phyloP scores from a whole-genome alignment of 2,888 invertebrate genomes.

The Gasteruption jaculator region DNA sequence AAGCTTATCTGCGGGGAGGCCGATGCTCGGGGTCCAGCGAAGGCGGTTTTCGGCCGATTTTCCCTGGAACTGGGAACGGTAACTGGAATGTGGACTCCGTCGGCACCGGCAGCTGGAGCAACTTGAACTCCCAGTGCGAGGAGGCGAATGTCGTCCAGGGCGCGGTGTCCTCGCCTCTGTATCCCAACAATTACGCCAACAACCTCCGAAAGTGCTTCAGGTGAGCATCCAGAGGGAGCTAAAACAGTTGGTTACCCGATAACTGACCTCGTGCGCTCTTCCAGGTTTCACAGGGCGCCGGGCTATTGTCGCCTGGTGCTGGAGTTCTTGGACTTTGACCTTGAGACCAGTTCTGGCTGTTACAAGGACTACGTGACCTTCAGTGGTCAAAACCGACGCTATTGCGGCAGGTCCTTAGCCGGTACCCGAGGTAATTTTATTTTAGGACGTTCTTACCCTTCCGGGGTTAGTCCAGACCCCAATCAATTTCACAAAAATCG shows the following conservation, averaged over 20 bases:
- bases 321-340: constrained; percentile 50
- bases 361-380: constrained; percentile 50
- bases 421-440: constrained; percentile 36
- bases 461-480: too few relatives aligned
- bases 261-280: too few relatives aligned
- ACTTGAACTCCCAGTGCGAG: too few relatives aligned
- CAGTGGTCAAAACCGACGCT: constrained; percentile 39
- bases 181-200: constrained; percentile 51
- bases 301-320: constrained; percentile 49
- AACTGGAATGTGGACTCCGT: constrained; percentile 7
- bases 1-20: constrained; percentile 27
- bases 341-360: constrained; percentile 50
- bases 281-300: constrained; percentile 48
- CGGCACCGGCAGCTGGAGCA: not conserved
- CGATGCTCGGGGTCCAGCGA: constrained; percentile 23
- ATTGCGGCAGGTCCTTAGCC: constrained; percentile 49
- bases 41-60: constrained; percentile 10
- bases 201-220: constrained; percentile 52
- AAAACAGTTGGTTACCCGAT: constrained; percentile 1
- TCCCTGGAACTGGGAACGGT: constrained; percentile 9
- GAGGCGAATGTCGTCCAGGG: constrained; percentile 43
- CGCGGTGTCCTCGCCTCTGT: constrained; percentile 50
- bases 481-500: too few relatives aligned
- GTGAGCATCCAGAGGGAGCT: constrained; percentile 33
- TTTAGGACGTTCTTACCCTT: too few relatives aligned